These are phyloP conservation scores for Diarsia brunnea DNA, from an alignment of 2,888 invertebrate genomes.

Conservation along the genomic window DNA sequence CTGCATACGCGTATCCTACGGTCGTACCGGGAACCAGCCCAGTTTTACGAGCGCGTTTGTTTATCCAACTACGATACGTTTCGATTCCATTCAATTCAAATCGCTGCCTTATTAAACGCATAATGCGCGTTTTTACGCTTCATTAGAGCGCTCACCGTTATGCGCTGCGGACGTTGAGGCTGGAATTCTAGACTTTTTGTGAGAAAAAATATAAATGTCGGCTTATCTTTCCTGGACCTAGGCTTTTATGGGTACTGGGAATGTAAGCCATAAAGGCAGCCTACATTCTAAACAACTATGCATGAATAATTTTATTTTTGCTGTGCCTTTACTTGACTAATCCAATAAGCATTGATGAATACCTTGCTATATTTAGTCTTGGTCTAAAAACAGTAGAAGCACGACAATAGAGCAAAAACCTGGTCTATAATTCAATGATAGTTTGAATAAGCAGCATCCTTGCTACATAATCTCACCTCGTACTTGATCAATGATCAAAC, in stretches of 20 bases:
- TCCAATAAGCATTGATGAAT: constrained; percentile 26
- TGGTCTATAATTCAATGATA: neutral
- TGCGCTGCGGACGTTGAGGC: constrained; percentile 29
- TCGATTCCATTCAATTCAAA: constrained; percentile 70
- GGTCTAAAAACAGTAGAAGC: neutral
- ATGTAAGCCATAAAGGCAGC: constrained; percentile 14
- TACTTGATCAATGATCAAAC: constrained; percentile 55
- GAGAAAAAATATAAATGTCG: constrained; percentile 37
- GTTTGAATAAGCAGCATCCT: neutral
- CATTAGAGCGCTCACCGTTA: constrained; percentile 54
- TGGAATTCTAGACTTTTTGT: constrained; percentile 2
- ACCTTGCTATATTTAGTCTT: constrained; percentile 1
- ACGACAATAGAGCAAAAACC: neutral
- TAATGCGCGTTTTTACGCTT: constrained; percentile 63
- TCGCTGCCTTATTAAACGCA: constrained; percentile 62
- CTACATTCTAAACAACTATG: constrained; percentile 4
- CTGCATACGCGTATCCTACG: constrained; percentile 60
- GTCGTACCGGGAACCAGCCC: constrained; percentile 67
- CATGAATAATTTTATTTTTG: constrained; percentile 23
- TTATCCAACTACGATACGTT: constrained; percentile 69
- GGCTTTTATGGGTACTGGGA: constrained; percentile 49
- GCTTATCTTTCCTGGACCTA: constrained; percentile 28
- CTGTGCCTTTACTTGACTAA: neutral
- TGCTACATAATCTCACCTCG: neutral
- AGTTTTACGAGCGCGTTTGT: constrained; percentile 70